Evolutionary conservation across 1,140 invertebrate genomes (phyloP).

Genomic region (Ostrea edulis): DNA sequence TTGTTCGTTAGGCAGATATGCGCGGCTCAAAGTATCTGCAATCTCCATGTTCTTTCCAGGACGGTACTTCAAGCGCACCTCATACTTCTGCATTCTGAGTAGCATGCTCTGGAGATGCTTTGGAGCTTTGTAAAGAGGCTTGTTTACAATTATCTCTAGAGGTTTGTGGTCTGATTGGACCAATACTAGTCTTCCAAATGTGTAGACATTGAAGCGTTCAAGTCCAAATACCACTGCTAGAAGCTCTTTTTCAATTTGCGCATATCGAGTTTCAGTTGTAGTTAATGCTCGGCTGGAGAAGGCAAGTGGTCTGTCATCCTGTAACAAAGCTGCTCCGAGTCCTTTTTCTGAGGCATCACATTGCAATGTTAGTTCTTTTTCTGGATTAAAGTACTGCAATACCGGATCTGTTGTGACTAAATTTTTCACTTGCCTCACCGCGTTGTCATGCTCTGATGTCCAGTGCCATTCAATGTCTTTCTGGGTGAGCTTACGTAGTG

Average conservation of each 20-base stretch:
- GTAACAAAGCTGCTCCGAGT: conserved; percentile 72
- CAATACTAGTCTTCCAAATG: conserved; percentile 72
- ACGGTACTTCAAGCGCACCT: conserved; percentile 77
- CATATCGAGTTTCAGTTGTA: conserved; percentile 75
- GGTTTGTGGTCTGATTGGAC: conserved; percentile 76
- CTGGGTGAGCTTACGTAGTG: conserved; percentile 56
- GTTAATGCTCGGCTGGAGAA: conserved; percentile 76
- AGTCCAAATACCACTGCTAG: conserved; percentile 74
- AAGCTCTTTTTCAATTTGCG: conserved; percentile 80
- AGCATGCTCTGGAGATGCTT: conserved; percentile 79
- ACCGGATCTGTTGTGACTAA: conserved; percentile 53
- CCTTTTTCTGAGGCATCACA: conserved; percentile 67
- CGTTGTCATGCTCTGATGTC: conserved; percentile 51
- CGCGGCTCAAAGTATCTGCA: conserved; percentile 62
- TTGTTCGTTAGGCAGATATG: conserved; percentile 19
- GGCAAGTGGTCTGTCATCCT: conserved; percentile 72
- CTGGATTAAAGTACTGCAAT: conserved; percentile 62
- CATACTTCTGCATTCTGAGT: conserved; percentile 77
- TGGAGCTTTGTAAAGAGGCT: conserved; percentile 76
- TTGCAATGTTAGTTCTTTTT: conserved; percentile 57
- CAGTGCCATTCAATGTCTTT: conserved; percentile 64
- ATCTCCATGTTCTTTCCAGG: conserved; percentile 77
- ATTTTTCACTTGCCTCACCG: conserved; percentile 61
- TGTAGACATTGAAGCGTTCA: conserved; percentile 77
- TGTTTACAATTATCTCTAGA: conserved; percentile 77